Evolutionary conservation across 2,113 vertebrate genomes (phyloP), one percentile per base, ranked within the genome.

Genomic region (Scartelaos histophorus): DNA sequence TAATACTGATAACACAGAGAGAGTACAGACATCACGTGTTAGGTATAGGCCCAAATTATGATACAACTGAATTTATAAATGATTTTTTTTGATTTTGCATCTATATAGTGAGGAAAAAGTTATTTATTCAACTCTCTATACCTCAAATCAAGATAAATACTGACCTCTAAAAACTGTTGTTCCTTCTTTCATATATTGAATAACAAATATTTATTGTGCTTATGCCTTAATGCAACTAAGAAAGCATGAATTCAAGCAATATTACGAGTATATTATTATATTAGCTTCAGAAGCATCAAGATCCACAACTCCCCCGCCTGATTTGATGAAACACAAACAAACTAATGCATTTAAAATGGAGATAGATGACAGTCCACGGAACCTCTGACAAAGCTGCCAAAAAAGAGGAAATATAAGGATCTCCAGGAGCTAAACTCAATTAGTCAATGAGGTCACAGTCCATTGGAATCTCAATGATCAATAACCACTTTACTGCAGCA

Each of bases 1-100:
- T 72, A 45, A 53, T 80, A 73, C 67, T 35, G 53, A 76, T 83
- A 73, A 73, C 47, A 16, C 19, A 0, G 5, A 43, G 38, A 43
- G 9, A 43, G 29, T 29, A 4, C 29, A 7, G 3, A 1, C 11
- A 66, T 21, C 35, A 66, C 13, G 34, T 13, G 21, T 46, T 47
- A 66, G n/a, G 38, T 34, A 34, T 71, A 53, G 25, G 49, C 15
- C 0, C 5, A 15, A 67, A 49, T 15, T 6, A 0, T 78, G 25
- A 53, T 0, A 56, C 21, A 24, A 13, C 25, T 58, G 13, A 56
- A 6, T 56, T n/a, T n/a, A n/a, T n/a, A n/a, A n/a, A n/a, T n/a
- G n/a, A n/a, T n/a, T n/a, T n/a, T n/a, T n/a, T n/a, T n/a, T n/a
- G n/a, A n/a, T n/a, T 29, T 29, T 29, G 29, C 29, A 29, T 29